Evolutionary conservation across 2,888 invertebrate genomes (phyloP).

Genomic region (Amaurobius ferox): DNA sequence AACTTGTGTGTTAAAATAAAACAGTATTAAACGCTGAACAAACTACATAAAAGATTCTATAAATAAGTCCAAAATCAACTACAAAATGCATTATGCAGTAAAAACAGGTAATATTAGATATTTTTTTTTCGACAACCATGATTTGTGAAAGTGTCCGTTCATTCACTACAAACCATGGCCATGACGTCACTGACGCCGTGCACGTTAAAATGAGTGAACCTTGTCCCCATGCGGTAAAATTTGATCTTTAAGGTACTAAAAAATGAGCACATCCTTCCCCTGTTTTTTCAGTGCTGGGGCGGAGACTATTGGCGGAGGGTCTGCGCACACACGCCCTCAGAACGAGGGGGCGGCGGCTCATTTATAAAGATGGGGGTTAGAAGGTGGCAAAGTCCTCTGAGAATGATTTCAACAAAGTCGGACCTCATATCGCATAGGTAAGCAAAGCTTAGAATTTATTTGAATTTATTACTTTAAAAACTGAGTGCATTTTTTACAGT

Average conservation of each 20-base stretch:
- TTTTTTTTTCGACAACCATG: too few species aligned
- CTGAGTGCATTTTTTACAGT: too few species aligned
- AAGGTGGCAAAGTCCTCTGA: not conserved
- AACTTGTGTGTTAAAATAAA: too few species aligned
- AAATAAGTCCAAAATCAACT: too few species aligned
- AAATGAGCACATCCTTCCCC: not conserved
- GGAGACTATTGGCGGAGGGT: constrained; percentile 22
- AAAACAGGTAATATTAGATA: too few species aligned
- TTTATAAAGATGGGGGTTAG: not conserved
- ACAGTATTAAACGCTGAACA: too few species aligned
- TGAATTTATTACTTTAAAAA: too few species aligned
- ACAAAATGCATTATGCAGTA: too few species aligned
- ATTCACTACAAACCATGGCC: not conserved
- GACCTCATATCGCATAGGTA: constrained; percentile 30
- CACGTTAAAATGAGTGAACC: not conserved
- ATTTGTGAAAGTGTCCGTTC: too few species aligned
- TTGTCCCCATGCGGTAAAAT: not conserved
- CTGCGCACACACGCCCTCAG: constrained; percentile 44
- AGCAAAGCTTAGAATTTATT: too few species aligned
- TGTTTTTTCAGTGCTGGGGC: not conserved
- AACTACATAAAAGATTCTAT: too few species aligned
- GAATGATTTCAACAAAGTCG: constrained; percentile 18
- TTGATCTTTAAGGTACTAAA: not conserved
- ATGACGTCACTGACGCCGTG: constrained; percentile 10
- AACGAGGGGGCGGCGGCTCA: constrained; percentile 27